These are phyloP conservation scores for Leuctra nigra DNA, from an alignment of 2,888 invertebrate species.

Conservation along the genomic window DNA sequence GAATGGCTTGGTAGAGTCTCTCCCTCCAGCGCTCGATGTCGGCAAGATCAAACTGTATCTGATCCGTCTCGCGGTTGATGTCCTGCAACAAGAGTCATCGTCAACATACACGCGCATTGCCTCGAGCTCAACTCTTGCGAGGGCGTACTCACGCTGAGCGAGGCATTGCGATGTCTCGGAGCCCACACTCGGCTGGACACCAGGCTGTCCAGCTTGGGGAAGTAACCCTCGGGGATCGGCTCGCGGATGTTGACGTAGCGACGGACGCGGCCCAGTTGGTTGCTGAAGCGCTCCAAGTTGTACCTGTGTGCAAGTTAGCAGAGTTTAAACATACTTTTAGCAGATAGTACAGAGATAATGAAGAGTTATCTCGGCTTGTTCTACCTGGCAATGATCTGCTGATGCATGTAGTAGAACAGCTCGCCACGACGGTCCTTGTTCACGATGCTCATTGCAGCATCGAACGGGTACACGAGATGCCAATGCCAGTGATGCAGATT, in stretches of 20 bases:
- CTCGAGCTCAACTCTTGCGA: background rate
- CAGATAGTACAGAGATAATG: conserved; percentile 25
- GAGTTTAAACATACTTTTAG: background rate
- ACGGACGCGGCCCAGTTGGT: conserved; percentile 55
- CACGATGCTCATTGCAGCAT: conserved; percentile 34
- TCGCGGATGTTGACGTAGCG: conserved; percentile 58
- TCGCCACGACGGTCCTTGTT: conserved; percentile 39
- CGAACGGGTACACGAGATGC: conserved; percentile 43
- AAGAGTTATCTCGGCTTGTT: too few relatives aligned
- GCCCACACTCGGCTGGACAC: conserved; percentile 72
- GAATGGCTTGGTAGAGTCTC: conserved; percentile 63
- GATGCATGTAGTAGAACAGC: conserved; percentile 41
- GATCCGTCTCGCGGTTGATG: conserved; percentile 60
- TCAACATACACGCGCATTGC: background rate
- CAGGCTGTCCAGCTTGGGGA: conserved; percentile 74
- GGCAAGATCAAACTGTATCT: conserved; percentile 58
- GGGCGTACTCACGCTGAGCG: conserved; percentile 30
- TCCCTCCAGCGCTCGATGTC: conserved; percentile 71
- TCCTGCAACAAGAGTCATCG: conserved; percentile 45
- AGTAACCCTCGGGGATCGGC: conserved; percentile 71
- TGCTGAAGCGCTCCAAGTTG: conserved; percentile 68
- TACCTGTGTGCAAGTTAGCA: conserved; percentile 45
- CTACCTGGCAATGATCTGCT: conserved; percentile 41
- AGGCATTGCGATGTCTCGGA: conserved; percentile 44
- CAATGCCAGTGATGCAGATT: conserved; percentile 52